Base-by-base conservation (phyloP, 2,797 vertebrate species). In the Anas georgica region DNA sequence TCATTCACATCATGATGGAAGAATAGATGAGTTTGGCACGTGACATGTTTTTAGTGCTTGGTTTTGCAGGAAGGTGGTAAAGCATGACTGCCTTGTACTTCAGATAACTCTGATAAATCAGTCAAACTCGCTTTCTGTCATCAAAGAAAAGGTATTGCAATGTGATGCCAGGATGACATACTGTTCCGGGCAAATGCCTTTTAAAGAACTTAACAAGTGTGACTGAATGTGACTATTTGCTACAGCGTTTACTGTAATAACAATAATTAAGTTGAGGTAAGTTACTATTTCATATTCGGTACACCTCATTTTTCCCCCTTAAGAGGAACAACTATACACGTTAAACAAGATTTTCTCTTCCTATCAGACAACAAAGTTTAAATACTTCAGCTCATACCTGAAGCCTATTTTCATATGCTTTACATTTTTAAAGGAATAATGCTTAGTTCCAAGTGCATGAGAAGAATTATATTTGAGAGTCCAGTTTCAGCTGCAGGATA, bases 31-130 rank as follows among this genome's bases (percentile, higher is more conserved):
- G 13, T 80, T 60, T 93, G 90, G 58, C 37, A 58, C 2, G 5
- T 85, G 80, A 55, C 48, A 58, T 28, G 62, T 73, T 86, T 62
- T 7, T 18, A 17, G 54, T 59, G 43, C 6, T 2, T 50, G 22
- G 28, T 62, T 66, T 70, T 62, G 90, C 87, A 88, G 45, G 29
- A 60, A 69, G 33, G 58, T 90, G 86, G 37, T 81, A 58, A 70
- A 93, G 91, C 83, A 29, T 79, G 90, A 64, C 93, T 56, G 58
- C 33, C 50, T 83, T 26, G 26, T 79, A 4, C 83, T 91, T 89
- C 76, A 58, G 16, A 78, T 79, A 39, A 41, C 3, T 22, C 48
- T 64, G 55, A 22, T 56, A 80, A 75, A 59, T 87, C 84, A 66
- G 48, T 85, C 88, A 73, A 14, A 76, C 55, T 88, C 35, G 16